Base-by-base conservation (phyloP, 2,113 vertebrate genomes). In the Taurulus bubalis region DNA sequence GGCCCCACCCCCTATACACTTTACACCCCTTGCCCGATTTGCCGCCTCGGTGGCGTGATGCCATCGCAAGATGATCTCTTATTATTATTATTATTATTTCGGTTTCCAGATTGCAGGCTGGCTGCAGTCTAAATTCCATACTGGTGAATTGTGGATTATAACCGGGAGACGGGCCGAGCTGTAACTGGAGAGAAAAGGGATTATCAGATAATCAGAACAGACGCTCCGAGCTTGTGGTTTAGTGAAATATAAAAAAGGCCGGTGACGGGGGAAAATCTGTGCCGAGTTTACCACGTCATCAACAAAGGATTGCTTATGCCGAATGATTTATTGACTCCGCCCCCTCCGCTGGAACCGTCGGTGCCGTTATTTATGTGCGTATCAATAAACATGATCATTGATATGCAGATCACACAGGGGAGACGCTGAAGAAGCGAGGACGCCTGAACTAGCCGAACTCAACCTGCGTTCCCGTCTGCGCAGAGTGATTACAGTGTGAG, bases 121-220 rank as follows among this genome's bases (percentile, higher is more conserved):
- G 8, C 9, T 53, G 30, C 63, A 5, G n/a, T 55, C 51, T 45
- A 14, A 70, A 75, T 59, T 15, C 32, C 26, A 45, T 16, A 9
- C 24, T 15, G 20, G 15, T 53, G 20, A 72, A 58, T 15, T 51
- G 58, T 30, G 63, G 74, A 56, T 80, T 79, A 67, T 34, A 40
- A 81, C n/a, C 24, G 58, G 30, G 49, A 78, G 60, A 51, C 5
- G 34, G n/a, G 53, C 51, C 20, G 59, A 71, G 45, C 53, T 67
- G 56, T 22, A 34, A 58, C 10, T 24, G 38, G 58, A 67, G 20
- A 40, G 59, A 76, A 38, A 63, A 69, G 71, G 77, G 74, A 79
- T 90, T 79, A 87, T 45, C 32, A 47, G 64, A 84, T 83, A 70
- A 88, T 80, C 58, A 65, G 62, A 14, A 12, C 67, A 42, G 26